Conservation (phyloP, 2,797 vertebrate species). For the Esox masquinongy region DNA sequence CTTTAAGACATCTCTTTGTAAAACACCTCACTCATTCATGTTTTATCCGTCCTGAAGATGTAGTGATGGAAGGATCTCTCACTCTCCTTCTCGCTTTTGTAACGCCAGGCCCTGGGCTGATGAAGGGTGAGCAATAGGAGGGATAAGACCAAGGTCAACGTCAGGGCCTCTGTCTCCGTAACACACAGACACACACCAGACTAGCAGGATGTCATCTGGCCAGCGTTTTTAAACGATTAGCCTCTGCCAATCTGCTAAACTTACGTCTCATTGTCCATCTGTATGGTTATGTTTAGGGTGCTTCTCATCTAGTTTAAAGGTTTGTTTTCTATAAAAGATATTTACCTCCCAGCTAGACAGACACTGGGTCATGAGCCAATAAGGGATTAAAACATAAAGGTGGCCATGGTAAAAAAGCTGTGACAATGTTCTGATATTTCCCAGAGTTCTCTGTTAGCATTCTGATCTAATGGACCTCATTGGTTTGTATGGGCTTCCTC, state of each 20-base stretch:
- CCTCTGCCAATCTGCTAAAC: conserved; percentile 47
- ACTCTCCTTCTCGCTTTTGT: background rate
- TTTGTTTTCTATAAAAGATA: conserved; percentile 53
- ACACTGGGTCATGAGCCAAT: conserved; percentile 8
- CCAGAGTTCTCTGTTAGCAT: conserved; percentile 67
- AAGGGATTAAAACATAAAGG: conserved; percentile 26
- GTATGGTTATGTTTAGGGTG: conserved; percentile 41
- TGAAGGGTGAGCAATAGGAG: background rate
- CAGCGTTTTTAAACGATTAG: conserved; percentile 45
- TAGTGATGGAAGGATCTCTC: background rate
- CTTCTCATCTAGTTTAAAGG: conserved; percentile 52
- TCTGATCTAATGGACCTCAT: conserved; percentile 63
- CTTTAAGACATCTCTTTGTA: conserved; percentile 41
- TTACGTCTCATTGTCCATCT: conserved; percentile 49
- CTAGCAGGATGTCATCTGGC: conserved; percentile 4
- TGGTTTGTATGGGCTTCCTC: conserved; percentile 42
- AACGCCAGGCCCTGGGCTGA: background rate
- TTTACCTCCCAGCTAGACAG: conserved; percentile 46
- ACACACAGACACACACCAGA: conserved; percentile 55
- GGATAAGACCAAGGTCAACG: conserved; percentile 30
- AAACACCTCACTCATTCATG: conserved; percentile 63
- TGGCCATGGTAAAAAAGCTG: conserved; percentile 26
- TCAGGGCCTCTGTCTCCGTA: conserved; percentile 58
- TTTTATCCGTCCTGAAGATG: conserved; percentile 12
- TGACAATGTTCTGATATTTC: conserved; percentile 69